A percentile compares a stretch with the other conserved stretches of the same genome.
Evolutionary conservation across 2,113 vertebrate genomes (phyloP).

Genomic region (Lophotis ruficrista): DNA sequence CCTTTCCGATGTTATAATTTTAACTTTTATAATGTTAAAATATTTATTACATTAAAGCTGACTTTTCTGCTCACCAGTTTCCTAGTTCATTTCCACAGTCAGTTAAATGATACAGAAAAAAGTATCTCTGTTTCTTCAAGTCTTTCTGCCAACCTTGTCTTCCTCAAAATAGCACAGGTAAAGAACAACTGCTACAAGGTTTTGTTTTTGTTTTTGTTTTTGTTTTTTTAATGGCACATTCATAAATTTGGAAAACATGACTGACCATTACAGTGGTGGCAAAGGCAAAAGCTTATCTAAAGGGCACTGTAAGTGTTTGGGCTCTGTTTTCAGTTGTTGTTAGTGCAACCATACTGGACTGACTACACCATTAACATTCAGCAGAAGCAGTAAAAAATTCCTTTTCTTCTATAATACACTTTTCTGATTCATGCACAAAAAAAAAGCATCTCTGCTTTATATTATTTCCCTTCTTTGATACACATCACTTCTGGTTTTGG

Average conservation of each 20-base stretch:
- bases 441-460: neutral
- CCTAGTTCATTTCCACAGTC: neutral
- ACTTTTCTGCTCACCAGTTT: neutral
- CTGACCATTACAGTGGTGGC: neutral
- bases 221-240: neutral
- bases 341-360: neutral
- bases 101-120: neutral
- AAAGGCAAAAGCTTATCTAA: neutral
- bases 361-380: neutral
- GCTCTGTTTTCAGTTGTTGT: neutral
- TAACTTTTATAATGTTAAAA: neutral
- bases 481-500: neutral
- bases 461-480: neutral
- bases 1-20: neutral
- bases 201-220: neutral
- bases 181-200: neutral
- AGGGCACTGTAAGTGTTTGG: neutral
- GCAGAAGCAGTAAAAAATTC: neutral
- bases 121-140: neutral
- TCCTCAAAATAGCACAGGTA: neutral
- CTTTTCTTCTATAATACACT: neutral
- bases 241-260: neutral
- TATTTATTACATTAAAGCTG: neutral
- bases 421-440: neutral
- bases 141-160: neutral